Conservation (phyloP, 2,113 vertebrate genomes). For the Halichoeres trimaculatus region DNA sequence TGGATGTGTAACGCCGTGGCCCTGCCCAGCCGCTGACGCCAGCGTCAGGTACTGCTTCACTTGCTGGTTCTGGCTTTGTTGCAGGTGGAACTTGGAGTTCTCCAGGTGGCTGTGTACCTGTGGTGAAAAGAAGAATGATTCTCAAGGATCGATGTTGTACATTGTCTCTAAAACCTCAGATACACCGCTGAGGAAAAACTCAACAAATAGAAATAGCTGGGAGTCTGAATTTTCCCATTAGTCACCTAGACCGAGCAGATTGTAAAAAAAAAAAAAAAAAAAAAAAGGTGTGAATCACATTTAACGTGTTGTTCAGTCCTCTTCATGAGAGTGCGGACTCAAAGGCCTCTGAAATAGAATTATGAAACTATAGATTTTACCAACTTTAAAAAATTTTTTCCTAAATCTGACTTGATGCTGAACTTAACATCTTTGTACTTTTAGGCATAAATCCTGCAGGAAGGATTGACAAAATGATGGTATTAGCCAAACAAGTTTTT, state of each 20-base stretch:
- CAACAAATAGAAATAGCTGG: neutral
- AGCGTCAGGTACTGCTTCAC: constrained; percentile 91
- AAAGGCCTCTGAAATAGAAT: neutral
- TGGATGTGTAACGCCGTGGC: constrained; percentile 78
- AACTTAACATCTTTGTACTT: too few relatives aligned
- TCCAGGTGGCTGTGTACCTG: constrained; percentile 93
- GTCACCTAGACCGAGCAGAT: constrained; percentile 1
- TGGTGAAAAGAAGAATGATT: neutral
- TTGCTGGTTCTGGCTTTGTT: constrained; percentile 89
- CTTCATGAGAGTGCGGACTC: neutral
- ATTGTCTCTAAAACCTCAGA: neutral
- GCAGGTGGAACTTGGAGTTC: constrained; percentile 90
- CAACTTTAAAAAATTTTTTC: too few relatives aligned
- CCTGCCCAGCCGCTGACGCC: constrained; percentile 82
- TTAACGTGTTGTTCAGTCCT: neutral
- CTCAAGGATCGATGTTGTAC: neutral
- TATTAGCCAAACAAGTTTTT: neutral
- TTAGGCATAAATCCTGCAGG: neutral
- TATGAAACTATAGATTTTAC: too few relatives aligned
- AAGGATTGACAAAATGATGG: neutral
- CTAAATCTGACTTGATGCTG: too few relatives aligned
- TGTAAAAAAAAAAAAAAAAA: too few relatives aligned
- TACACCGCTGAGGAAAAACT: constrained; percentile 17
- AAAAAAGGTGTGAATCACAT: constrained; percentile 17
- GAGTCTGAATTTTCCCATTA: constrained; percentile 9